These are phyloP conservation scores for Xenotilapia flavipinnis DNA, from an alignment of 2,113 vertebrate genomes.

Conservation along the genomic window DNA sequence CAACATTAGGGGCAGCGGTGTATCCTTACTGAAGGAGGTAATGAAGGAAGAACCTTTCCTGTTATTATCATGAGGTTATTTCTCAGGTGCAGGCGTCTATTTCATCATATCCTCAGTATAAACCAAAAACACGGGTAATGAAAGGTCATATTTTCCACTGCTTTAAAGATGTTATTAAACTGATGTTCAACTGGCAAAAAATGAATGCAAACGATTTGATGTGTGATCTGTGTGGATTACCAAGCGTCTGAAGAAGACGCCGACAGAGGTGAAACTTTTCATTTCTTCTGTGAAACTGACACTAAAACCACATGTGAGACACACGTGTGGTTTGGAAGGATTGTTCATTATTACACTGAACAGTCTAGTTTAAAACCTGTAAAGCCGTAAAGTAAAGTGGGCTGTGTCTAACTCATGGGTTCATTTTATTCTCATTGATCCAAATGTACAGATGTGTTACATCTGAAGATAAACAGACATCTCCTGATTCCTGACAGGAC, in stretches of 20 bases:
- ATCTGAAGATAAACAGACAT: neutral
- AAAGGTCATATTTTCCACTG: neutral
- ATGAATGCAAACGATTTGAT: neutral
- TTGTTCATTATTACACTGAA: neutral
- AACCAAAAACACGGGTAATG: rapidly evolving
- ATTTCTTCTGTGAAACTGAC: neutral
- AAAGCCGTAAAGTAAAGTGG: neutral
- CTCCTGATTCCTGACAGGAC: neutral
- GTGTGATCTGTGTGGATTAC: neutral
- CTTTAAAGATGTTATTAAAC: neutral
- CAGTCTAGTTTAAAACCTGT: neutral
- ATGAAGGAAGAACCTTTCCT: neutral
- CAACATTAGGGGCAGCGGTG: neutral
- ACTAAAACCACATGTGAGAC: neutral
- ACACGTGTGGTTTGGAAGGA: neutral
- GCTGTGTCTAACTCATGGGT: rapidly evolving
- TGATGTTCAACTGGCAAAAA: neutral
- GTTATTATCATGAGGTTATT: neutral
- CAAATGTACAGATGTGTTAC: rapidly evolving
- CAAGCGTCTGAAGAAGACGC: neutral
- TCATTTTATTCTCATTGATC: neutral
- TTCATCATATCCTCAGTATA: rapidly evolving
- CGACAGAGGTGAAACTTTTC: neutral
- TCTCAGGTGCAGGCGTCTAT: neutral
- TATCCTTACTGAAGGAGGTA: neutral